Evolutionary conservation across 2,888 invertebrate species (phyloP).

Genomic region (Esperia sulphurella): DNA sequence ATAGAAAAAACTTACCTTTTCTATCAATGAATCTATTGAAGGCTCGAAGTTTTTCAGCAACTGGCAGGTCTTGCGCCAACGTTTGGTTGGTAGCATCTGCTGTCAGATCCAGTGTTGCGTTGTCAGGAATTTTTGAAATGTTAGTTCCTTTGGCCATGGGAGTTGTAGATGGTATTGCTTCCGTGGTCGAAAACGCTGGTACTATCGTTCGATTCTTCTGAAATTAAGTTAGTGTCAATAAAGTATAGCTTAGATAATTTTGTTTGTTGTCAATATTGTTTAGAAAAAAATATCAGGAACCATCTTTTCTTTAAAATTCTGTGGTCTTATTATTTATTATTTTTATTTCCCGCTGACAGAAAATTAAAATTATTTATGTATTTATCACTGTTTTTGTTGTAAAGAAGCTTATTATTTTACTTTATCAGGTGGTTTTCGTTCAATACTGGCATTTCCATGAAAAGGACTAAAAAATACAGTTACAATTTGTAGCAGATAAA

Average conservation of each 20-base stretch:
- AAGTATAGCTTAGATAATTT: neutral
- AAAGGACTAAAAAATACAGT: too few relatives aligned
- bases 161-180: conserved; percentile 17
- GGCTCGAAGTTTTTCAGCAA: conserved; percentile 66
- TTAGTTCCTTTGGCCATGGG: conserved; percentile 4
- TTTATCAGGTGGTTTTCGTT: too few relatives aligned
- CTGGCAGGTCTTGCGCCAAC: conserved; percentile 58
- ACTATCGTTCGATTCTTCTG: conserved; percentile 7
- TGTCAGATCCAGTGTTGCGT: conserved; percentile 46
- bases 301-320: too few relatives aligned
- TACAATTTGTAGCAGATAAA: too few relatives aligned
- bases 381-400: too few relatives aligned
- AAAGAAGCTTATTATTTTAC: too few relatives aligned
- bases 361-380: too few relatives aligned
- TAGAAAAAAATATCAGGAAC: too few relatives aligned
- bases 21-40: conserved; percentile 63
- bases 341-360: too few relatives aligned
- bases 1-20: conserved; percentile 46
- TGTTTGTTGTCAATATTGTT: too few relatives aligned
- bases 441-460: too few relatives aligned
- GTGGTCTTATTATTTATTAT: too few relatives aligned
- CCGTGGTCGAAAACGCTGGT: conserved; percentile 19
- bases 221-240: neutral
- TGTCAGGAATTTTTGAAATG: conserved; percentile 25
- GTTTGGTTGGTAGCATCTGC: conserved; percentile 62